Evolutionary conservation across 2,113 vertebrate genomes (phyloP).

Genomic region (Geococcyx californianus): DNA sequence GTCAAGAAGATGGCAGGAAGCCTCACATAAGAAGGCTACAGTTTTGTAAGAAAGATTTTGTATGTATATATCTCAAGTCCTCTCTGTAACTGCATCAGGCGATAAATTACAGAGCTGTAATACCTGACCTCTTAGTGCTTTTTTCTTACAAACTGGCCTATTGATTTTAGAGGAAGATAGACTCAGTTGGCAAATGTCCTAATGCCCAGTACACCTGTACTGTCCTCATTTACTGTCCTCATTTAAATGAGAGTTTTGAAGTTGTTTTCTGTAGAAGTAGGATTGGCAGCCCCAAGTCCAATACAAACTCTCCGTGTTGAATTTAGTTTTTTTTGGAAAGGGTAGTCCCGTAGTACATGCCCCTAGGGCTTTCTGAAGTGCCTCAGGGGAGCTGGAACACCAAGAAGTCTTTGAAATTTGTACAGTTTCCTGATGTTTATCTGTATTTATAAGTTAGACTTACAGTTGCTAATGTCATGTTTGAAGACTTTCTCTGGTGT

Average conservation of each 20-base stretch:
- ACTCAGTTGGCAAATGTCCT: neutral
- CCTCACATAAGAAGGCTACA: neutral
- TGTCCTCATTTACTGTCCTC: neutral
- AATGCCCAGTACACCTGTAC: neutral
- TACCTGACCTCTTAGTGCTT: neutral
- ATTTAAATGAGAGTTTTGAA: neutral
- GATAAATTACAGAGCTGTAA: neutral
- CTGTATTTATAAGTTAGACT: neutral
- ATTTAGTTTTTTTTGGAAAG: neutral
- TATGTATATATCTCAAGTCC: neutral
- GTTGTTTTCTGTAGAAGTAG: neutral
- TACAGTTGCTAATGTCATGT: neutral
- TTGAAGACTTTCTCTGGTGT: neutral
- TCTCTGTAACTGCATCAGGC: neutral
- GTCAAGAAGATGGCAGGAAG: neutral
- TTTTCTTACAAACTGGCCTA: neutral
- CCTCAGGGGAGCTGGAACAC: neutral
- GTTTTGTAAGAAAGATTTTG: neutral
- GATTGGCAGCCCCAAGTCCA: neutral
- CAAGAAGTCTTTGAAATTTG: neutral
- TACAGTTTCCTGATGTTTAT: neutral
- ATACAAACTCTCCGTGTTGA: fast-evolving
- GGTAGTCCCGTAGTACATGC: neutral
- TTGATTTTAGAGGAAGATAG: neutral
- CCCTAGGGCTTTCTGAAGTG: neutral